Percentiles rank a stretch among this genome's conserved stretches.
Conservation (phyloP, 2,888 invertebrate genomes). For the Incurvaria masculella region DNA sequence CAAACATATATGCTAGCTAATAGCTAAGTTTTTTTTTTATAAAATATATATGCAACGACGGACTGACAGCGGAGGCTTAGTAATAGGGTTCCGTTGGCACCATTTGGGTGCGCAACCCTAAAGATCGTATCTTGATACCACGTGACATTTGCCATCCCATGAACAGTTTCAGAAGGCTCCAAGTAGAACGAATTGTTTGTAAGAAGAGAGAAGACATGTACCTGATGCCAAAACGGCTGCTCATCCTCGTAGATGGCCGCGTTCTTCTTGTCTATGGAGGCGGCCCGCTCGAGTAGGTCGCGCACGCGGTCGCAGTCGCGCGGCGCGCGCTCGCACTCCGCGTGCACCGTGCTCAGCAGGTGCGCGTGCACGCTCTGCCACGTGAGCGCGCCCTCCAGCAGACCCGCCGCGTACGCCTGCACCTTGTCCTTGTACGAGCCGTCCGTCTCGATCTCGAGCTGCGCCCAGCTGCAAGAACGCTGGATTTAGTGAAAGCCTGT, state of each 20-base stretch:
- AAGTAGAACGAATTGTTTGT: too few species aligned
- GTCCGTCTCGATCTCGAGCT: conserved; percentile 76
- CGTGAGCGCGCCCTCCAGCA: conserved; percentile 79
- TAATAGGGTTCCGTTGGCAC: too few species aligned
- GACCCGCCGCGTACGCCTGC: conserved; percentile 85
- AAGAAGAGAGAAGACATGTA: too few species aligned
- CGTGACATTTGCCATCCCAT: too few species aligned
- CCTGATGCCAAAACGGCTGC: conserved; percentile 84
- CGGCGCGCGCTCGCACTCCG: conserved; percentile 50
- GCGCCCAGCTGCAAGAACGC: conserved; percentile 72
- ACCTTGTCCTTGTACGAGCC: conserved; percentile 69
- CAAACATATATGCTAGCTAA: too few species aligned
- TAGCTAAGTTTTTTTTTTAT: too few species aligned
- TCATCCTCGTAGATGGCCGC: conserved; percentile 40
- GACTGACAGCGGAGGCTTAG: too few species aligned
- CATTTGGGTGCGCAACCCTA: too few species aligned
- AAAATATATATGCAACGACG: too few species aligned
- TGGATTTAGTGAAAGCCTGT: too few species aligned
- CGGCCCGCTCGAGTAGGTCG: conserved; percentile 62
- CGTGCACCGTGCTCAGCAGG: conserved; percentile 66
- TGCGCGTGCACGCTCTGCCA: conserved; percentile 77
- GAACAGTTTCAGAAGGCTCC: too few species aligned
- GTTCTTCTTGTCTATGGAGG: conserved; percentile 57
- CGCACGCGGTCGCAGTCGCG: conserved; percentile 64
- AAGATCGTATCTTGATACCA: too few species aligned